Evolutionary conservation across 2,113 vertebrate genomes (phyloP).

Genomic region (Butorides virescens): DNA sequence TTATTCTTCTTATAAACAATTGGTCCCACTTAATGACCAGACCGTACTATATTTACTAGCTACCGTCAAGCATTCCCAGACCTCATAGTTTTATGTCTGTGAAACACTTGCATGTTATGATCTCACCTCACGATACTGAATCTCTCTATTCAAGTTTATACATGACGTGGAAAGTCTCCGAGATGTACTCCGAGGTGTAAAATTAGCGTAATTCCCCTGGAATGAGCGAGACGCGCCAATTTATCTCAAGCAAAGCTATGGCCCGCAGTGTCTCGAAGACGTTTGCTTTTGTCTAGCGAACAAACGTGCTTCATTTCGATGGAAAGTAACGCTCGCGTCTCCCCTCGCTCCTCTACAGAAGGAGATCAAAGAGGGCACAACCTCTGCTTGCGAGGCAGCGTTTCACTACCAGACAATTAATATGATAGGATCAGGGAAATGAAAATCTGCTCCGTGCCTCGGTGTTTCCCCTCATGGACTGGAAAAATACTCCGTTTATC

Average conservation of each 20-base stretch:
- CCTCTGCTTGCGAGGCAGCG: neutral
- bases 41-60: conserved; percentile 1
- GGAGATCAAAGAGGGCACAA: conserved; percentile 55
- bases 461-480: conserved; percentile 57
- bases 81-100: conserved; percentile 19
- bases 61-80: conserved; percentile 21
- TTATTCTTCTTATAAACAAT: conserved; percentile 45
- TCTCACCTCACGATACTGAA: conserved; percentile 36
- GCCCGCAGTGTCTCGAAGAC: neutral
- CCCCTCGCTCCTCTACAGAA: neutral
- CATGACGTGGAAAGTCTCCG: conserved; percentile 33
- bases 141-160: conserved; percentile 54
- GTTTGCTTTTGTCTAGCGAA: conserved; percentile 48
- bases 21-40: conserved; percentile 2
- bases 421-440: conserved; percentile 64
- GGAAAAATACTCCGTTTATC: conserved; percentile 6
- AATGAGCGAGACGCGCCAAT: conserved; percentile 13
- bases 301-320: neutral
- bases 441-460: neutral
- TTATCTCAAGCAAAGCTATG: neutral
- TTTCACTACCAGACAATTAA: conserved; percentile 51
- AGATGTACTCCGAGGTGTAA: conserved; percentile 31
- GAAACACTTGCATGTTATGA: conserved; percentile 35
- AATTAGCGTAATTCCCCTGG: conserved; percentile 42
- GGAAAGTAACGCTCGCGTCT: neutral